Base-by-base conservation (phyloP, 2,113 vertebrate species). In the Emydocephalus ijimae region DNA sequence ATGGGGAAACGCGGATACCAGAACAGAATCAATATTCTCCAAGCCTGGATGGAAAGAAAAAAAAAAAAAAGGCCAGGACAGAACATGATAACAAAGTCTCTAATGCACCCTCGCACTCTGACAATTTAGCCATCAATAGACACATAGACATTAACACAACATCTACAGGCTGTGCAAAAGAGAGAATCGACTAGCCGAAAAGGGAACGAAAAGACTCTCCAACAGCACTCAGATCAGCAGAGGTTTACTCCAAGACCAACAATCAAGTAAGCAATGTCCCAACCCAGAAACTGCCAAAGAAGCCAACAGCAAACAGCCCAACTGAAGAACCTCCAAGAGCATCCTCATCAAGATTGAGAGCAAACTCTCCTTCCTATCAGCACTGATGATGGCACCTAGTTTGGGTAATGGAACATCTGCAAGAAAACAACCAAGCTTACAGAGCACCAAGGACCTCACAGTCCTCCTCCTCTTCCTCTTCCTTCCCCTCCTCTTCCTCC, bases 21-120 rank as follows among this genome's bases (percentile, higher is more conserved):
- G 5, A 85, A 74, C 5, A 39, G 29, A 91, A 48, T 91, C 93
- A 93, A 91, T 91, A 92, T 86, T 89, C 12, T 1, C 74, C 20
- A 64, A 64, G 0, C 89, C 26, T 87, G 56, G 64, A 57, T 48
- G 89, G 61, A 23, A 15, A 52, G 3, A 39, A 89, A 21, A 23
- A 56, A 56, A 18, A 56, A 56, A 7, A 74, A 18, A 56, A 56
- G 10, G 29, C 2, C 88, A 50, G 52, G 92, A 86, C 24, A 89
- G 45, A 0, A 89, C 1, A 21, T 24, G 45, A 90, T 91, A 94
- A 94, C 61, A 3, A 26, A 50, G 91, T 52, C 29, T 52, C 54
- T 90, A 90, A 92, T 92, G 26, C 61, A 29, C 61, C 4, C 26
- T 64, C 26, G 11, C 29, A 69, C 61, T 69, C 29, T 69, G 61